Conservation (phyloP, 2,797 vertebrate species). For the Silurus aristotelis region DNA sequence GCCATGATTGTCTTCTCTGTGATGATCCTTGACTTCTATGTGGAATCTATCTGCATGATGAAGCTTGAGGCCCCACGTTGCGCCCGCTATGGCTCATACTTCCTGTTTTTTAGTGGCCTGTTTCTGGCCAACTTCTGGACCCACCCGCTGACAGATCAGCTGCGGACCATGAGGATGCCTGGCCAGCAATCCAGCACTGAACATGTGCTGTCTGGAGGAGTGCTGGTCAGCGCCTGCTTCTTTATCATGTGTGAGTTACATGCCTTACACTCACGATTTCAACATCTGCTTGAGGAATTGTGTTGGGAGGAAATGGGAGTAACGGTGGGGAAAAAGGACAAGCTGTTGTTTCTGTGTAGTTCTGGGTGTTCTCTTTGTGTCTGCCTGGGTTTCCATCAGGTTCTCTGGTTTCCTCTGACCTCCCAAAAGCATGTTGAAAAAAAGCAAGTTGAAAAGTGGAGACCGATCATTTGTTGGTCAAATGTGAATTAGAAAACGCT, state of each 20-base stretch:
- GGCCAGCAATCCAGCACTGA: constrained; percentile 84
- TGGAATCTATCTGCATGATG: constrained; percentile 87
- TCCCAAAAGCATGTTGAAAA: neutral
- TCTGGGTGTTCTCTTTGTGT: neutral
- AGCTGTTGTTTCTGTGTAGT: neutral
- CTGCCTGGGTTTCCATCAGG: neutral
- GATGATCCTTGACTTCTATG: constrained; percentile 94
- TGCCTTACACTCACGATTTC: neutral
- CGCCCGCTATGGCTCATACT: constrained; percentile 84
- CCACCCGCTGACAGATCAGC: constrained; percentile 91
- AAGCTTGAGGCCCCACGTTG: constrained; percentile 89
- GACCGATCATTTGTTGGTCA: neutral
- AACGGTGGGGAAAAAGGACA: too few species aligned
- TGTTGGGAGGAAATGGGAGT: neutral
- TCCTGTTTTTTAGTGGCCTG: constrained; percentile 83
- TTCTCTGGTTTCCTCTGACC: neutral
- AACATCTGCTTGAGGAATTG: neutral
- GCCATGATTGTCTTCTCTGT: constrained; percentile 88
- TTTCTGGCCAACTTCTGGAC: constrained; percentile 96
- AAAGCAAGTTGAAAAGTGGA: too few species aligned
- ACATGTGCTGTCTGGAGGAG: constrained; percentile 94
- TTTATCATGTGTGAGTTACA: constrained; percentile 87
- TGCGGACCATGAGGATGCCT: constrained; percentile 84
- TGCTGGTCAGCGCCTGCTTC: constrained; percentile 92
- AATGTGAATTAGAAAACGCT: neutral